phyloP scores from a whole-genome alignment of 2,797 vertebrate genomes.

The Delichon dasypus region DNA sequence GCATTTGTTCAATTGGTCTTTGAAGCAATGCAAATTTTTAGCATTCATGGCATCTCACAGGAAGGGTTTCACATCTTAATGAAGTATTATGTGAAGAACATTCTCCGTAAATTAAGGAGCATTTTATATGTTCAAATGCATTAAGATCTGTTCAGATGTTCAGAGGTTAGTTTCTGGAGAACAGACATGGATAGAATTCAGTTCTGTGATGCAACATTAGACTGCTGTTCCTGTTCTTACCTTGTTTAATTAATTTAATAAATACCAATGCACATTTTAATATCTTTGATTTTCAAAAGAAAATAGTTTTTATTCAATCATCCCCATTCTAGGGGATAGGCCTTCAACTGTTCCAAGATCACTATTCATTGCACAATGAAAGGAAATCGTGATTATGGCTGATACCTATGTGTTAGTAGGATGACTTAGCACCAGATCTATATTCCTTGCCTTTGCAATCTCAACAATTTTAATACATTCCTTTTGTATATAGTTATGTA shows the following conservation, averaged over 20 bases:
- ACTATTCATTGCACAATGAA: not conserved
- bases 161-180: not conserved
- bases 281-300: not conserved
- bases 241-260: not conserved
- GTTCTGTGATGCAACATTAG: not conserved
- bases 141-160: not conserved
- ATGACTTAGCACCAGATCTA: not conserved
- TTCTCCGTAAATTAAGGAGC: not conserved
- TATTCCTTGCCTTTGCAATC: not conserved
- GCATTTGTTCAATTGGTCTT: not conserved
- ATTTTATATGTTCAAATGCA: not conserved
- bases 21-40: conserved; percentile 14
- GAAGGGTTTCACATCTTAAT: conserved; percentile 22
- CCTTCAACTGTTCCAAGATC: not conserved
- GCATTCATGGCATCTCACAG: not conserved
- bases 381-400: not conserved
- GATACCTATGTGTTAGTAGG: not conserved
- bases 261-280: not conserved
- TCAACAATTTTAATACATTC: not conserved
- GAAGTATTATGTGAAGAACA: not conserved
- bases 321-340: not conserved
- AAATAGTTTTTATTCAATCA: not conserved
- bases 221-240: not conserved
- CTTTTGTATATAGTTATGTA: not conserved
- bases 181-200: not conserved